Evolutionary conservation across 2,113 vertebrate genomes (phyloP), one percentile per base, ranked within the genome.

Genomic region (Phylloscopus trochiloides): DNA sequence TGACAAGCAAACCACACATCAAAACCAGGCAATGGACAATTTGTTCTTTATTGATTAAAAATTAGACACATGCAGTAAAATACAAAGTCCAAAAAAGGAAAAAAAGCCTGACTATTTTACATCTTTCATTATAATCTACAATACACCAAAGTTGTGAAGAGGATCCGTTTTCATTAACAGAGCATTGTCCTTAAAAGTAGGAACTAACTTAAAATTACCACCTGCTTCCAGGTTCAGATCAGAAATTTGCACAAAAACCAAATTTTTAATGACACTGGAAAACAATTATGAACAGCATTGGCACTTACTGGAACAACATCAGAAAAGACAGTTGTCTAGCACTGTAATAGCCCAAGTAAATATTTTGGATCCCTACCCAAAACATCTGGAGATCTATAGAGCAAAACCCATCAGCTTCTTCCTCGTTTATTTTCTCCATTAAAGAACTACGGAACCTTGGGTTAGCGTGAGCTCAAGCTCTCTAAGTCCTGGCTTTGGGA

Each of bases 11-110:
- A 70, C 11, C 51, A 95, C 73, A 29, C 34, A 54, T 17, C 31
- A 16, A 71, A 47, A 84, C 42, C 3, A 16, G 42, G 54, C 86
- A 86, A 96, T 94, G 97, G 98, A 98, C 98, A 98, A 98, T 98
- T 98, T 97, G 97, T 97, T 98, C 97, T 99, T 99, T 99, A 99
- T 99, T 99, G 99, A 98, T 98, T 98, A 98, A 98, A 99, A 99
- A 99, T 98, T 97, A 98, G 98, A 98, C 98, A 99, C 99, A 99
- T 99, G 98, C 99, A 98, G 97, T 98, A 98, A 99, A 99, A 98
- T 98, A 98, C 98, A 98, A 98, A 99, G 98, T 97, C 96, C 97
- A 98, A 97, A 96, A 98, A 98, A 97, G 65, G 72, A 48, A 87
- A 94, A 88, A 96, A 96, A 95, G 97, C 97, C 97, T 87, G 97